Percentiles rank a stretch among this genome's conserved stretches.
phyloP scores from a whole-genome alignment of 2,888 invertebrate species.

The Scotopteryx bipunctaria region DNA sequence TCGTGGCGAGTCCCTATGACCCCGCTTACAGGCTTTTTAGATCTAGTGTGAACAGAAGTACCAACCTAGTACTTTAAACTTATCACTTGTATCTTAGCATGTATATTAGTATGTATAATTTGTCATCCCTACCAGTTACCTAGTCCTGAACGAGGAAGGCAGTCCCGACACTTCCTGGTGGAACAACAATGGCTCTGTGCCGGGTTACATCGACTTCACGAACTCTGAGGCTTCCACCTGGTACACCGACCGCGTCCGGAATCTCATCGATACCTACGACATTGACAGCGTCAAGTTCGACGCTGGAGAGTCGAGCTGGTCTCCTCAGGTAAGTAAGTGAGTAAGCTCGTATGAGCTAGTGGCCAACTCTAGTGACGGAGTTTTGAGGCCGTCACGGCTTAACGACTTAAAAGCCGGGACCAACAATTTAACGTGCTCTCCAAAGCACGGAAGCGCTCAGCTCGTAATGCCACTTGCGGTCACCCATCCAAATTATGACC shows the following conservation, averaged over 20 bases:
- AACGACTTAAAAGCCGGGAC: too few species aligned
- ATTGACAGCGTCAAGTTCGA: constrained; percentile 92
- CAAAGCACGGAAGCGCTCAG: too few species aligned
- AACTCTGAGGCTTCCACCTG: constrained; percentile 86
- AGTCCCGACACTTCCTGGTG: constrained; percentile 79
- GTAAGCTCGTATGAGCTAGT: neutral
- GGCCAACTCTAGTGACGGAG: neutral
- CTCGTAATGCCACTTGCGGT: too few species aligned
- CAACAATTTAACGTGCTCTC: too few species aligned
- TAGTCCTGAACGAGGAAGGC: constrained; percentile 79
- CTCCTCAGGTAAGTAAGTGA: constrained; percentile 82
- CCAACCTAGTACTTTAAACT: too few species aligned
- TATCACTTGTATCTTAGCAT: too few species aligned
- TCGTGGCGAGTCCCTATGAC: too few species aligned
- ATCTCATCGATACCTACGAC: constrained; percentile 83
- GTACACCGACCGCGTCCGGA: constrained; percentile 78
- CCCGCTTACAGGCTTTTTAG: too few species aligned
- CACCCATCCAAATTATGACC: too few species aligned
- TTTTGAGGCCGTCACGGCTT: too few species aligned
- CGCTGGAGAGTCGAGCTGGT: constrained; percentile 89
- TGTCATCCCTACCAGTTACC: constrained; percentile 61
- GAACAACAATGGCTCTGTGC: constrained; percentile 78
- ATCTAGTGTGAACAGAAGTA: too few species aligned
- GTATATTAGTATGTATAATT: neutral
- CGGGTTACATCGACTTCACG: constrained; percentile 88